Evolutionary conservation across 1,140 invertebrate genomes (phyloP).

Genomic region (Drosophila lowei): DNA sequence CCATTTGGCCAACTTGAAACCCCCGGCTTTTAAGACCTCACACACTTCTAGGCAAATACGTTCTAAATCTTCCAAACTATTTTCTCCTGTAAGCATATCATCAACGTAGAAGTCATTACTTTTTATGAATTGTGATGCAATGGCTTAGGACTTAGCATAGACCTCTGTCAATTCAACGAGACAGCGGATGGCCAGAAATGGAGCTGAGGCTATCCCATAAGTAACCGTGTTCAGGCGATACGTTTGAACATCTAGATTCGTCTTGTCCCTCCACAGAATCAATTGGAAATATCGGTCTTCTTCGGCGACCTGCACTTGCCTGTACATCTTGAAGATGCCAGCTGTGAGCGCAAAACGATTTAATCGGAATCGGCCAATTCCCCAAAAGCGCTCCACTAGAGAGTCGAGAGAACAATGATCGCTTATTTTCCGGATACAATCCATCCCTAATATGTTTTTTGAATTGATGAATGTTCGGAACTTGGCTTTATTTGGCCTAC

Average conservation of each 20-base stretch:
- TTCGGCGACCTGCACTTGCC: neutral
- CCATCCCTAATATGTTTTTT: no score
- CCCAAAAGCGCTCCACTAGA: no score
- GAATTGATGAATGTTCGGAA: no score
- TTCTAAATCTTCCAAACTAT: neutral
- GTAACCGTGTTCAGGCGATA: no score
- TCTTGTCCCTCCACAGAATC: neutral
- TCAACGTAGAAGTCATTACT: neutral
- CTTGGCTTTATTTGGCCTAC: no score
- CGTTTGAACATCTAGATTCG: neutral
- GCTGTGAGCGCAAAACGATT: neutral
- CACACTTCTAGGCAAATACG: neutral
- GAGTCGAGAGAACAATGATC: no score
- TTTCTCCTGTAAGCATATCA: constrained; percentile 1
- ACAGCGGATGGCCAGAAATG: no score
- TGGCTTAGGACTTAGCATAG: neutral
- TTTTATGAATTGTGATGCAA: neutral
- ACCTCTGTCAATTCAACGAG: neutral
- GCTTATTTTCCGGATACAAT: no score
- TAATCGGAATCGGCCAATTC: neutral
- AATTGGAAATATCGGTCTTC: neutral
- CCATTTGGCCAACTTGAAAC: neutral
- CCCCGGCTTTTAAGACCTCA: neutral
- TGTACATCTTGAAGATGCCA: neutral
- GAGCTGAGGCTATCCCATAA: no score